A percentile compares a stretch with the other conserved stretches of the same genome.
These are phyloP conservation scores for Nannospalax galili DNA, from an alignment of 2,113 vertebrate genomes.

Conservation along the genomic window DNA sequence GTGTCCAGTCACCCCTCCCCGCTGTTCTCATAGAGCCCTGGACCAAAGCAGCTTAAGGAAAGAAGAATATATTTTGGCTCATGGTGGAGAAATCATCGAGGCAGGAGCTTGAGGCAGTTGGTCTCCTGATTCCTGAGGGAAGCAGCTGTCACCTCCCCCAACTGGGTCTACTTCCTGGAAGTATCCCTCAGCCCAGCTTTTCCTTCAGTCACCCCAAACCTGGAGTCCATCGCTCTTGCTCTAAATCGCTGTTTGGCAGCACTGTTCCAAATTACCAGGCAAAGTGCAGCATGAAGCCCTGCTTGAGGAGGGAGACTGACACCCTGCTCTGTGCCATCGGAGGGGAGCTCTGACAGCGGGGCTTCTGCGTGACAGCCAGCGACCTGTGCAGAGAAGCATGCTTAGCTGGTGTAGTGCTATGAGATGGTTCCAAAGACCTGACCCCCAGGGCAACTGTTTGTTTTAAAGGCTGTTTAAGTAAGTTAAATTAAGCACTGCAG, in stretches of 20 bases:
- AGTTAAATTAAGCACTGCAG: neutral
- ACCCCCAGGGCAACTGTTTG: neutral
- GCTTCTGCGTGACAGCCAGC: neutral
- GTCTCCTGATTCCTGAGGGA: fast-evolving
- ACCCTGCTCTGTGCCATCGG: neutral
- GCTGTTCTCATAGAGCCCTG: too few species aligned
- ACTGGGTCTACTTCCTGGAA: neutral
- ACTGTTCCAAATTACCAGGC: neutral
- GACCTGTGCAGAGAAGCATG: neutral
- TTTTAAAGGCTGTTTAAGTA: neutral
- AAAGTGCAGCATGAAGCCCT: neutral
- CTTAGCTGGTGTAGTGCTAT: neutral
- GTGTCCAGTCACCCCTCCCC: neutral
- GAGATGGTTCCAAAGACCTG: neutral
- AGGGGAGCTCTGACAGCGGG: neutral
- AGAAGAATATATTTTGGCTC: neutral
- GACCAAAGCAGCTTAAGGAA: neutral
- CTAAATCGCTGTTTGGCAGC: neutral
- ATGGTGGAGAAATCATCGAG: too few species aligned
- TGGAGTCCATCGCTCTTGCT: neutral
- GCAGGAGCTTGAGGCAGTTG: neutral
- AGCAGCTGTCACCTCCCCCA: neutral
- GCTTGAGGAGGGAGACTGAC: neutral
- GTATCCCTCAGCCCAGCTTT: too few species aligned
- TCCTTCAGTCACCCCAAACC: neutral